Base-by-base conservation (phyloP, 2,797 vertebrate genomes). In the Margarornis squamiger region DNA sequence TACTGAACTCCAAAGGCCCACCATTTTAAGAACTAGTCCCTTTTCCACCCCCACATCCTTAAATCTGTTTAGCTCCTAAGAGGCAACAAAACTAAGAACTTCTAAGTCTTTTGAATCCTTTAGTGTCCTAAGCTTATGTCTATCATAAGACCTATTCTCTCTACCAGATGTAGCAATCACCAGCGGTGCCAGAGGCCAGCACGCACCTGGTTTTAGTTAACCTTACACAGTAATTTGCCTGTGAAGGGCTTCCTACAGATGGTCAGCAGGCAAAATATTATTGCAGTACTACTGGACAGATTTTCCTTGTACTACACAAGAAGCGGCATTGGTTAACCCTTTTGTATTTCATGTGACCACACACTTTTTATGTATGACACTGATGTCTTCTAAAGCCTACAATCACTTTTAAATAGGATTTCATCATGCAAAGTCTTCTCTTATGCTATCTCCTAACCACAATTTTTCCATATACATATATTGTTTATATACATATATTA, bases 191-290 rank as follows among this genome's bases (percentile, higher is more conserved):
- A 92, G 84, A 93, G 84, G 88, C 89, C 48, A 93, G 68, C 48
- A 70, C 10, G 63, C 75, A 93, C 65, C 76, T 95, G 77, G 66
- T 82, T 95, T 76, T 38, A 92, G 62, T 88, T 96, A 71, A 82
- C 74, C 54, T 51, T 48, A 34, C 48, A 51, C 19, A 73, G 65
- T 38, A 51, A 92, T 86, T 73, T 62, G 46, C 36, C 84, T 59
- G 22, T 49, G 76, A 95, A 89, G 49, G 36, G 38, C 62, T 86
- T 89, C 76, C 91, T 86, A 72, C 88, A 96, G 65, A 90, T 62
- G 61, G 70, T 48, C 49, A 89, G 79, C 46, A 93, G 86, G 39
- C 66, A 96, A 84, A 89, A 63, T 57, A 34, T 11, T 16, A 83
- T 65, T 88, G 30, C 43, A 71, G 22, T 38, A 83, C 49, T 81